Evolutionary conservation across 2,888 invertebrate genomes (phyloP).

Genomic region (Spatulosminthurus flaviceps): DNA sequence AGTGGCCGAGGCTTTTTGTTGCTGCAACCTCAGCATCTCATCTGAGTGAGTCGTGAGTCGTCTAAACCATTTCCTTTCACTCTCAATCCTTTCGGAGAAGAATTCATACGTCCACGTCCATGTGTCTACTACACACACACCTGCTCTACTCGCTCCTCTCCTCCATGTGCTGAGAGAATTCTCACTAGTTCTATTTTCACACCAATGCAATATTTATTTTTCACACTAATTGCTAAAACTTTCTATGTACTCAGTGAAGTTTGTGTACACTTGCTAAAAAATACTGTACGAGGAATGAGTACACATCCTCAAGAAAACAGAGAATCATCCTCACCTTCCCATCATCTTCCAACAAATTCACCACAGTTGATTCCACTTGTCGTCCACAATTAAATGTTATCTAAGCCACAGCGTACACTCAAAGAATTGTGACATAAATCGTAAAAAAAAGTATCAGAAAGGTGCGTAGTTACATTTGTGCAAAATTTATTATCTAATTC

Average conservation of each 20-base stretch:
- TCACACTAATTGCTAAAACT: constrained; percentile 24
- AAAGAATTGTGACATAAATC: no score
- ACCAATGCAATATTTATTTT: constrained; percentile 25
- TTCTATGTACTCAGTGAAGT: constrained; percentile 18
- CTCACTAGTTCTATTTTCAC: constrained; percentile 37
- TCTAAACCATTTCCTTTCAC: constrained; percentile 39
- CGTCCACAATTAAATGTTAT: no score
- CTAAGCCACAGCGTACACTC: no score
- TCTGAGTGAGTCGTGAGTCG: constrained; percentile 6
- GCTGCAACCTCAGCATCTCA: not conserved
- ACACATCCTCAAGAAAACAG: constrained; percentile 3
- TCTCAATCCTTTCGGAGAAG: constrained; percentile 23
- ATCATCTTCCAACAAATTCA: no score
- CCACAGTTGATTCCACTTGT: no score
- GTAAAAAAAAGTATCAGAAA: no score
- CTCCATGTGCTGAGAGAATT: constrained; percentile 27
- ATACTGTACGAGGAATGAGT: not conserved
- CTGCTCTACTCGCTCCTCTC: constrained; percentile 36
- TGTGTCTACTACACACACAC: constrained; percentile 28
- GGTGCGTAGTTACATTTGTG: no score
- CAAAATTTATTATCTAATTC: no score
- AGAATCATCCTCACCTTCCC: not conserved
- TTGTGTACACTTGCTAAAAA: constrained; percentile 16
- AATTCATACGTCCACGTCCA: constrained; percentile 22
- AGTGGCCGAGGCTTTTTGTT: constrained; percentile 22